phyloP scores from a whole-genome alignment of 2,113 vertebrate species.

The Solea senegalensis region DNA sequence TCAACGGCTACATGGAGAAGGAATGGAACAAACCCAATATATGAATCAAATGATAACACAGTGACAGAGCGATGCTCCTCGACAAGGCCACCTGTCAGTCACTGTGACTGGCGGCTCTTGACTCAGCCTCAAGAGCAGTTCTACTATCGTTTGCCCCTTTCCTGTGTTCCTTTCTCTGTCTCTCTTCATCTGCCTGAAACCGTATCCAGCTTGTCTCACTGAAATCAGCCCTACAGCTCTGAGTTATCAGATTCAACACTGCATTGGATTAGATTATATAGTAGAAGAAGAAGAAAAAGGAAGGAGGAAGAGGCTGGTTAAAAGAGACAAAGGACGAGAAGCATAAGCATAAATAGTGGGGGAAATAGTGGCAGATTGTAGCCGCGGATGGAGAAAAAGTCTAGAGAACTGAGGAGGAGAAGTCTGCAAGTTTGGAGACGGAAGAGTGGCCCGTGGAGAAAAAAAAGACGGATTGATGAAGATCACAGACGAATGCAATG shows the following conservation, averaged over 20 bases:
- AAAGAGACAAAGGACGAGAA: constrained; percentile 12
- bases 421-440: constrained; percentile 37
- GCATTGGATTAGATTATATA: constrained; percentile 35
- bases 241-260: constrained; percentile 40
- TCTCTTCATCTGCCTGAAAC: constrained; percentile 16
- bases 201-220: constrained; percentile 34
- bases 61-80: constrained; percentile 7
- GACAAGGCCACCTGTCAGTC: constrained; percentile 45
- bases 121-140: constrained; percentile 32
- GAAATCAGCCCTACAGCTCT: constrained; percentile 55
- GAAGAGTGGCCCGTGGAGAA: constrained; percentile 51
- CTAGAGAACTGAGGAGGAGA: constrained; percentile 18
- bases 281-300: neutral
- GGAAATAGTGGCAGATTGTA: constrained; percentile 8
- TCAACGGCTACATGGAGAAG: neutral
- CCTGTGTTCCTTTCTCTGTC: constrained; percentile 17
- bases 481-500: constrained; percentile 54
- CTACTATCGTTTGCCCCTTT: constrained; percentile 34
- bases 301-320: constrained; percentile 1
- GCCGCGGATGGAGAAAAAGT: constrained; percentile 10
- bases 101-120: constrained; percentile 34
- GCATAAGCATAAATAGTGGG: neutral
- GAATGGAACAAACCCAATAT: constrained; percentile 1
- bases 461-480: constrained; percentile 68
- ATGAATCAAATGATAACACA: constrained; percentile 11